A percentile compares a stretch with the other conserved stretches of the same genome.
These are phyloP conservation scores for Aurelia sp. DNA, from an alignment of 30 jellyfish, hydroid and myxozoan species.

Conservation along the genomic window DNA sequence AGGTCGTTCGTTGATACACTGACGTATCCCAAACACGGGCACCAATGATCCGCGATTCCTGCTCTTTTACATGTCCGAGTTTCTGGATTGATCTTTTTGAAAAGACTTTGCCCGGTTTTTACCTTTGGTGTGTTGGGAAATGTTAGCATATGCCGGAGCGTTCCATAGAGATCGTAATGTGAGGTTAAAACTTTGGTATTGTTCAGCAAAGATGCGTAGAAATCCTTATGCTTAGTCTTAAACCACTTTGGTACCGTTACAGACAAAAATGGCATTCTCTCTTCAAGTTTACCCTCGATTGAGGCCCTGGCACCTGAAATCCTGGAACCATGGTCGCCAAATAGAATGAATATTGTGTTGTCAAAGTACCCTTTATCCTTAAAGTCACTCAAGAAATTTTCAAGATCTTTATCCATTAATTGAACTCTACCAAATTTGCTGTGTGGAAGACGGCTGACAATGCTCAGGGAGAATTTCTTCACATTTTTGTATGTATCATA, in stretches of 20 bases:
- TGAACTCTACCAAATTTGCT: conserved; percentile 38
- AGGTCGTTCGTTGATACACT: conserved; percentile 3
- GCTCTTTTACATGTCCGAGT: conserved; percentile 71
- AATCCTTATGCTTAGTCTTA: conserved; percentile 13
- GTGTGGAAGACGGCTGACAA: conserved; percentile 53
- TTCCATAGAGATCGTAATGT: conserved; percentile 73
- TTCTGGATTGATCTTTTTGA: conserved; percentile 55
- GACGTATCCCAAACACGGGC: conserved; percentile 71
- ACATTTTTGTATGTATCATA: conserved; percentile 11
- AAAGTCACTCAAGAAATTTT: conserved; percentile 25
- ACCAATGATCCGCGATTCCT: conserved; percentile 85
- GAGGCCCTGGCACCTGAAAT: conserved; percentile 26
- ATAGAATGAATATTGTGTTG: conserved; percentile 52
- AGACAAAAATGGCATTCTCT: conserved; percentile 67
- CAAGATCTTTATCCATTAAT: conserved; percentile 50
- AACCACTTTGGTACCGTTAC: conserved; percentile 68
- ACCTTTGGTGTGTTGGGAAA: conserved; percentile 44
- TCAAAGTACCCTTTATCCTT: conserved; percentile 35
- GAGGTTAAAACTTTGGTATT: conserved; percentile 57
- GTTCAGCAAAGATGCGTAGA: not conserved
- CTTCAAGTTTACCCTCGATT: conserved; percentile 73
- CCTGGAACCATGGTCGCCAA: conserved; percentile 81
- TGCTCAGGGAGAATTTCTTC: conserved; percentile 42
- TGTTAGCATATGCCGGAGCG: conserved; percentile 50
- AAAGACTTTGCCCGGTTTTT: conserved; percentile 75